Base-by-base conservation (phyloP, 2,113 vertebrate species). In the Orientallactaga bullata region DNA sequence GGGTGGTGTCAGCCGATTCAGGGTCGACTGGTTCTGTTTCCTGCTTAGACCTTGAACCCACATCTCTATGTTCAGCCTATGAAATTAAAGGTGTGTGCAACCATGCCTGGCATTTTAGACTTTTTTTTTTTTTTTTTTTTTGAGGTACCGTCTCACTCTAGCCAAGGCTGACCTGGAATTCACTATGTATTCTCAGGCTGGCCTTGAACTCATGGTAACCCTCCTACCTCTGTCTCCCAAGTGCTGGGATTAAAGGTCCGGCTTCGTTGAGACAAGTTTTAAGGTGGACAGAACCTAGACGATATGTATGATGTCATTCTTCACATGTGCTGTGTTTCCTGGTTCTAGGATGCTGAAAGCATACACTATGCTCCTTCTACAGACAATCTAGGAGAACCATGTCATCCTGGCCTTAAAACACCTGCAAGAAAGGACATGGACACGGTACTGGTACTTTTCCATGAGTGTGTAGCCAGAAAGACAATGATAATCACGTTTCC, bases 371-470 rank as follows among this genome's bases (percentile, higher is more conserved):
- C 2, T 81, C 7, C 60, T 80, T 35, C 84, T 58, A 10, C 60
- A 78, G 37, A 35, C 32, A 78, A 12, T 5, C 23, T 71, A 83
- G 51, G 61, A 89, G 28, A 93, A 85, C 42, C 17, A 73, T 63
- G 42, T 28, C 42, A 82, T 76, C 65, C 28, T 79, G 89, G 37
- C 84, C 74, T 78, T 93, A 95, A 83, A 86, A 91, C 77, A 95
- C 15, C 81, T 89, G 23, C 42, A 76, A 80, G 42, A 84, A 88
- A 96, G 51, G 58, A 28, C 30, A 66, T 81, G n/a, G 42, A 47
- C 51, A 85, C 20, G 60, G 60, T 61, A 61, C 8, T 61, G 66
- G 61, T 35, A 55, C 39, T 86, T 86, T 92, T 55, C 71, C 17
- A 58, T 60, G 32, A 26, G 85, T 94, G 87, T 91, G 87, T 94